Percentiles rank a stretch among this genome's conserved stretches.
Evolutionary conservation across 2,113 vertebrate genomes (phyloP).

Genomic region (Laticauda laticaudata): DNA sequence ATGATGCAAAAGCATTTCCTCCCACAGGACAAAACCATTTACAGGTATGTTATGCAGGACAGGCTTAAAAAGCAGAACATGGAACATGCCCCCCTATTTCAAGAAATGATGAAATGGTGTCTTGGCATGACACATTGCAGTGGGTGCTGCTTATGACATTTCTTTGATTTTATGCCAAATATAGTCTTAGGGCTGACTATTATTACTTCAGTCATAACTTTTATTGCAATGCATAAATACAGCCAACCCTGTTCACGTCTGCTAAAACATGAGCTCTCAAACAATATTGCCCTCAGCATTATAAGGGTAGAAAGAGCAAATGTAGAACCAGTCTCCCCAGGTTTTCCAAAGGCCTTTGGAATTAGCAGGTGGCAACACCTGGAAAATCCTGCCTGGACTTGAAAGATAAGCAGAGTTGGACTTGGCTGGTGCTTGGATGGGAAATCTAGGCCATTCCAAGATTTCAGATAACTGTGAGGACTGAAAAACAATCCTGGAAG

Average conservation of each 20-base stretch:
- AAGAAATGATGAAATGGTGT: not conserved
- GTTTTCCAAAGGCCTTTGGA: not conserved
- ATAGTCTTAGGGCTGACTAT: not conserved
- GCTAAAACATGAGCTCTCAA: conserved; percentile 1
- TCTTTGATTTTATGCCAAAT: not conserved
- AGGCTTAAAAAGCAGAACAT: not conserved
- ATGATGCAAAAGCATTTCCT: conserved; percentile 26
- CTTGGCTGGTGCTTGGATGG: not conserved
- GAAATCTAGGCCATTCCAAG: not conserved
- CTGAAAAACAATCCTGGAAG: not conserved
- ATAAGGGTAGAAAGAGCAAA: not conserved
- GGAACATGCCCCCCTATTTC: conserved; percentile 17
- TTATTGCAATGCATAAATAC: conserved; percentile 1
- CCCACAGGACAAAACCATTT: not conserved
- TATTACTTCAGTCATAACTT: not conserved
- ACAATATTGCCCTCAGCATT: not conserved
- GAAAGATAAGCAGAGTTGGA: not conserved
- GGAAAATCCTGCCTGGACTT: not conserved
- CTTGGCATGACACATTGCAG: not conserved
- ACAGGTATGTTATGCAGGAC: conserved; percentile 28
- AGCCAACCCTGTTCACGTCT: not conserved
- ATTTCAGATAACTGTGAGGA: not conserved
- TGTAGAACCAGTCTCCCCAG: not conserved
- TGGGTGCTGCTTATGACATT: conserved; percentile 5
- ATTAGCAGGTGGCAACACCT: not conserved